phyloP scores from a whole-genome alignment of 2,888 invertebrate species.

The Taphrorychus bicolor region DNA sequence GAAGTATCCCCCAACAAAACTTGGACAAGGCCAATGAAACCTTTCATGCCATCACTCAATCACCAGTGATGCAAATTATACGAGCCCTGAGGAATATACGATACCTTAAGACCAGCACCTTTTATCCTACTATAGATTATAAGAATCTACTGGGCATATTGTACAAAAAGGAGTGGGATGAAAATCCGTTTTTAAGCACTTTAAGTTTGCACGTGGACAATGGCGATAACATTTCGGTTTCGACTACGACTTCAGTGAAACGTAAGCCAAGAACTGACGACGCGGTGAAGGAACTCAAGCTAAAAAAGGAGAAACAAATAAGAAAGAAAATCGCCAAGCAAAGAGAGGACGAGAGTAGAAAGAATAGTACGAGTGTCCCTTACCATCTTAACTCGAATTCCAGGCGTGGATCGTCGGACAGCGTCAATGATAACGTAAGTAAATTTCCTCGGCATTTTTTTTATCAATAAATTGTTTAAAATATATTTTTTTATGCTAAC shows the following conservation, averaged over 20 bases:
- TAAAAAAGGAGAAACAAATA: conserved; percentile 34
- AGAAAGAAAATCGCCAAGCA: conserved; percentile 27
- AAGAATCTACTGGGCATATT: conserved; percentile 49
- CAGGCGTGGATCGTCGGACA: conserved; percentile 53
- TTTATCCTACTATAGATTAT: conserved; percentile 48
- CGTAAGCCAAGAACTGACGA: conserved; percentile 31
- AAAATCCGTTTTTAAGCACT: background rate
- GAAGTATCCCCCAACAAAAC: conserved; percentile 71
- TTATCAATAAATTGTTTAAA: background rate
- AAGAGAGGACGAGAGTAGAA: background rate
- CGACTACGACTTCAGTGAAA: background rate
- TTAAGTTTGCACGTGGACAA: background rate
- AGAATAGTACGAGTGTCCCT: no score
- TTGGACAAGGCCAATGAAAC: conserved; percentile 71
- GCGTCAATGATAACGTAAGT: conserved; percentile 66
- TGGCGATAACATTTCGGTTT: conserved; percentile 3
- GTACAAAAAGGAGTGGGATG: conserved; percentile 31
- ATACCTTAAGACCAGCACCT: conserved; percentile 56
- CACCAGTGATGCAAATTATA: conserved; percentile 75
- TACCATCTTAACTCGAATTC: background rate
- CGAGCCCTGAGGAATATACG: conserved; percentile 73
- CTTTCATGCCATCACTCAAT: conserved; percentile 72
- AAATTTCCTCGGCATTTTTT: background rate
- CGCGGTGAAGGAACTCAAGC: conserved; percentile 38
- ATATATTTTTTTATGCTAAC: background rate